Base-by-base conservation (phyloP, 2,888 invertebrate species). In the Lasioglossum malachurum region DNA sequence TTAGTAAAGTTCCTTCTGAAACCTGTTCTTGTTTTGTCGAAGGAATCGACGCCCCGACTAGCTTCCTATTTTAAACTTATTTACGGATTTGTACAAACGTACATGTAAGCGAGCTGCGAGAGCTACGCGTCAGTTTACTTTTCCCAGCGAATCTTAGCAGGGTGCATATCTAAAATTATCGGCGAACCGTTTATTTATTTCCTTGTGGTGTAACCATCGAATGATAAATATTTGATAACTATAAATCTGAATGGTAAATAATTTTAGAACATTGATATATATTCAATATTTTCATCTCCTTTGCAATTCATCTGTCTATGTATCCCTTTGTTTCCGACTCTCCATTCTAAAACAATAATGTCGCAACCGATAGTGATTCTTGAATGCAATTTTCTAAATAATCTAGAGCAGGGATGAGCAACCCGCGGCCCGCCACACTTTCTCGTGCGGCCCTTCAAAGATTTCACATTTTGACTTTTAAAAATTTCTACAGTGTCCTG, bases 21-120 rank as follows among this genome's bases (percentile, higher is more conserved):
- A 91, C 91, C 91, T 89, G 90, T 91, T 91, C 85, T 83, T 86
- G 84, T 90, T 91, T 91, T 90, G 87, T 88, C 83, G 89, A 87
- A 83, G 89, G 83, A 86, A 82, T 75, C 86, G 84, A 84, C 83
- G 81, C 75, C 75, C 78, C 64, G 78, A 49, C 84, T 86, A 88
- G 88, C 87, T 91, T 90, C 91, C 91, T 86, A 84, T 87, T 86
- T 88, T 71, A 72, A 81, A 81, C 84, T 82, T 88, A 91, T 91
- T 89, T 88, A 86, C 91, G 87, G 90, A 89, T 91, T 90, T 88
- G 86, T 79, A 87, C 87, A 86, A 82, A 86, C 79, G 76, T 83
- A 83, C 57, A 76, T 73, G 72, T 23, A 67, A 49, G 35, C 64
- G 35, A 23, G 27, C 71, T 27, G 44, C 46, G 71, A 38, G 74